Evolutionary conservation across 2,888 invertebrate genomes (phyloP), one percentile per base, ranked within the genome.

Genomic region (Brachyopa scutellaris): DNA sequence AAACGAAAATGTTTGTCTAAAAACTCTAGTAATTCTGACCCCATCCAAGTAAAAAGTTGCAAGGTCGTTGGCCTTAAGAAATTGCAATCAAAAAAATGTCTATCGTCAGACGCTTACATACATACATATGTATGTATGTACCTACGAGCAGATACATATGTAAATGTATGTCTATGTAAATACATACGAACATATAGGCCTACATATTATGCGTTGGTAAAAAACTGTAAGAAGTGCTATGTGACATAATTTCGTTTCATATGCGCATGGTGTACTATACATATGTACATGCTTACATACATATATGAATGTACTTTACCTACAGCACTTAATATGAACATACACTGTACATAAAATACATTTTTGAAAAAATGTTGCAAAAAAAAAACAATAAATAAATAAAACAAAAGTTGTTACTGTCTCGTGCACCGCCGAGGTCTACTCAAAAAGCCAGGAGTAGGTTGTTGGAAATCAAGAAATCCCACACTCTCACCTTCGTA

Each of bases 401-500:
- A 47, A 45, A 19, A 17, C 13, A 26, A 26, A 9, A 38, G 23
- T 45, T 36, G 23, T 47, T 17, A 38, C 11, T 47, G 47, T 67
- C 33, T 66, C 23, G 40, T 23, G 29, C 29, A n/a, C 13, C 13
- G 17, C 11, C 38, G 23, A 38, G 49, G 49, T 49, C 23, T 38
- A 51, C 2, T 13, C 23, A 59, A 4, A 47, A 57, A 47, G 13
- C 19, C 36, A 36, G 61, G 40, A 79, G 79, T 73, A 57, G 67
- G 74, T 74, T 69, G 74, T 11, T 80, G 15, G 33, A 17, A 74
- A 74, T 80, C 74, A 15, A 69, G 69, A 74, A 69, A 80, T 76
- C 80, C 79, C 79, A 80, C 80, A 76, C 80, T 80, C 69, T 76
- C 69, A 64, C 57, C 76, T 62, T 76, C 45, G 47, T 76, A 33